Base-by-base conservation (phyloP, 2,888 invertebrate species). In the Brachylomia viminalis region DNA sequence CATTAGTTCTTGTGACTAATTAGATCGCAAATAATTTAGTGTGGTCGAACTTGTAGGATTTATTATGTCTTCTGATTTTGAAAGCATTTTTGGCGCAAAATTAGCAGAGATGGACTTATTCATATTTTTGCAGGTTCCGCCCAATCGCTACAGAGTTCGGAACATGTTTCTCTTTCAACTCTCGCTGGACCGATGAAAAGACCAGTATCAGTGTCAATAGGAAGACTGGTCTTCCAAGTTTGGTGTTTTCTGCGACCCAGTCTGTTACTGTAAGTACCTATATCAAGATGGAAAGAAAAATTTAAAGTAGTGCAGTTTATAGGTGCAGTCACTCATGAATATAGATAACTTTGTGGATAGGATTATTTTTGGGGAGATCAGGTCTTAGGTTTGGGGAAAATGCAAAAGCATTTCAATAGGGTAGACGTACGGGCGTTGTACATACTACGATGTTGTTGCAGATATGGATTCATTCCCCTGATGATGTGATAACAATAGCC, bases 381-480 rank as follows among this genome's bases (percentile, higher is more conserved):
- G 30, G 8, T 20, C 20, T 30, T 20, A 11, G 20, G 0, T 58
- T 20, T 30, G 58, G 8, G 17, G 58, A 30, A 20, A 10, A 58
- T 58, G 0, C 20, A 20, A 58, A 30, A 8, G 13, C 13, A 20
- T 23, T 15, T 11, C n/a, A 67, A 61, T 38, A 23, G 3, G 23
- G n/a, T 11, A 20, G 33, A 27, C 20, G 10, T 7, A 8, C 10
- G 8, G 27, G 6, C 11, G 1, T 23, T 47, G 5, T 15, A 33
- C 33, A 20, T 20, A 17, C 23, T 27, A 4, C 2, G 8, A 20
- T 27, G 15, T 61, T 47, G 13, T 95, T 95, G 72, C 88, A 97
- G 97, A 90, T 97, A 65, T 96, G 96, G 86, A 93, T 97, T 62
- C 97, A 97, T 88, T 96, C 97, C 0, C 95, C 97, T 2, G 97